A percentile compares a stretch with the other conserved stretches of the same genome.
Conservation (phyloP, 2,113 vertebrate genomes). For the Engraulis encrasicolus region DNA sequence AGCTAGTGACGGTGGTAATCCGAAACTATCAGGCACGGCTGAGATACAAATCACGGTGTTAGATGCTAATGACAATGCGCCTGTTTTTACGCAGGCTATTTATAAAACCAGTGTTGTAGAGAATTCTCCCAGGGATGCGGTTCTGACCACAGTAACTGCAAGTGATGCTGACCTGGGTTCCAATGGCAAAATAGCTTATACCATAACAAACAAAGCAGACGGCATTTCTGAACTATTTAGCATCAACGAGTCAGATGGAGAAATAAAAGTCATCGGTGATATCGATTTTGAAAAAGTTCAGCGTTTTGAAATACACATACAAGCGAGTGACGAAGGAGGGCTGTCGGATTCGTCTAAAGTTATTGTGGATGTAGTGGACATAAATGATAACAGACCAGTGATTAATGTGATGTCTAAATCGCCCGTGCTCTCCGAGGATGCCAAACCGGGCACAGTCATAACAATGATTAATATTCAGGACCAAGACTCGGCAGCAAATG, state of each 20-base stretch:
- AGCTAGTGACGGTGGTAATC: conserved; percentile 6
- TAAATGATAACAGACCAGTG: conserved; percentile 70
- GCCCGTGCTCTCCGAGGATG: conserved; percentile 50
- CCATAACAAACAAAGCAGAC: conserved; percentile 53
- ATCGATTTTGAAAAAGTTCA: conserved; percentile 68
- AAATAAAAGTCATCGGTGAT: conserved; percentile 56
- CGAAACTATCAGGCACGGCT: background rate
- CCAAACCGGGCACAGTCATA: conserved; percentile 41
- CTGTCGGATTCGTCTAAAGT: conserved; percentile 58
- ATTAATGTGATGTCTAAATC: conserved; percentile 59
- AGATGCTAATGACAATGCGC: conserved; percentile 52
- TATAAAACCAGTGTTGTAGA: conserved; percentile 57
- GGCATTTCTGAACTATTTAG: conserved; percentile 54
- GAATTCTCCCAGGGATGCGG: conserved; percentile 42
- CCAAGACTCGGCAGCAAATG: conserved; percentile 49
- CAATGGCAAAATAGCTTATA: conserved; percentile 66
- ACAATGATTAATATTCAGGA: conserved; percentile 54
- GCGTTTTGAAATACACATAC: conserved; percentile 58
- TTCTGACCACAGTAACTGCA: conserved; percentile 53
- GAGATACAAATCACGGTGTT: conserved; percentile 38
- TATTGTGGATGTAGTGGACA: conserved; percentile 66
- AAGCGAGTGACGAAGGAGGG: conserved; percentile 66
- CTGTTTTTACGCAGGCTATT: conserved; percentile 42
- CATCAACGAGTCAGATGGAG: conserved; percentile 56
- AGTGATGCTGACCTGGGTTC: conserved; percentile 65